Percentiles rank a stretch among this genome's conserved stretches.
Conservation (phyloP, 2,797 vertebrate species). For the Ara ararauna region DNA sequence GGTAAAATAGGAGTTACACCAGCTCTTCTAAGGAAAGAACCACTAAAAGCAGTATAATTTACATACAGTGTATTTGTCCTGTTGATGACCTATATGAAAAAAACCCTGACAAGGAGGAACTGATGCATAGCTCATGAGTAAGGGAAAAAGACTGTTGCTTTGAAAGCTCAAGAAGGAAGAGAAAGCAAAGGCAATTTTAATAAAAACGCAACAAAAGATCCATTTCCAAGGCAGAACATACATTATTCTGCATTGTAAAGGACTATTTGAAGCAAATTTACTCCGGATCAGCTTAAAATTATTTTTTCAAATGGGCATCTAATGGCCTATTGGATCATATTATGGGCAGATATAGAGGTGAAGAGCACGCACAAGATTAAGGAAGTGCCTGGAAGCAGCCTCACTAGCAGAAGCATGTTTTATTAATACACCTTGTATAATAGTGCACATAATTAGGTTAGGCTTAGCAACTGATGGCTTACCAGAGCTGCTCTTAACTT, state of each 20-base stretch:
- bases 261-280: not conserved
- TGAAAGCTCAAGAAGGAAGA: not conserved
- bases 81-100: not conserved
- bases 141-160: not conserved
- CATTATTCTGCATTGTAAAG: not conserved
- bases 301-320: not conserved
- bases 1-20: not conserved
- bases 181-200: not conserved
- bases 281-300: not conserved
- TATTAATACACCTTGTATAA: not conserved
- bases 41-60: not conserved
- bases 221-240: not conserved
- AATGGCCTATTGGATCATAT: not conserved
- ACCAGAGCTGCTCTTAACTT: not conserved
- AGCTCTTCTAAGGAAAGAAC: not conserved
- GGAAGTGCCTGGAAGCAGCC: not conserved
- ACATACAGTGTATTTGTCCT: not conserved
- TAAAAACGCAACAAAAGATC: not conserved
- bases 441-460: not conserved
- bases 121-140: not conserved
- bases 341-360: not conserved
- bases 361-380: not conserved
- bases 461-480: not conserved
- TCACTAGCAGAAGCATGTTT: not conserved
- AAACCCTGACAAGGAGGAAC: not conserved